These are phyloP conservation scores for Anoplophora glabripennis DNA, from an alignment of 1,140 invertebrate species.

Conservation along the genomic window DNA sequence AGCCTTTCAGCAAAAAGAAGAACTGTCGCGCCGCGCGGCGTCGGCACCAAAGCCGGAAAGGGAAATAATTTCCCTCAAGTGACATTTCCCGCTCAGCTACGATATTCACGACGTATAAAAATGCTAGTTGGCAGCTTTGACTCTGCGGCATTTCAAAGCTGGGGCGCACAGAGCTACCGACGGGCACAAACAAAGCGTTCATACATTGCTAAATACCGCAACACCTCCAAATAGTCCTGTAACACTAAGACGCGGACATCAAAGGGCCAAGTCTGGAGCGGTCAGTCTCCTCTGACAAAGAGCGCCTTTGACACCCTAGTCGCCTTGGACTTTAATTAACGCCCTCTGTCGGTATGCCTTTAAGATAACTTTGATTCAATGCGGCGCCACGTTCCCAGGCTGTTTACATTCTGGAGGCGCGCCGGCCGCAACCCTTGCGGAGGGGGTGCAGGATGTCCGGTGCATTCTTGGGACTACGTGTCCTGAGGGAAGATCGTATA, in stretches of 20 bases:
- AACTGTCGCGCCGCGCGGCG: neutral
- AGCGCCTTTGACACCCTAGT: constrained; percentile 45
- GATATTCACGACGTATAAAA: constrained; percentile 1
- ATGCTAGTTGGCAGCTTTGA: constrained; percentile 6
- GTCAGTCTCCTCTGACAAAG: constrained; percentile 43
- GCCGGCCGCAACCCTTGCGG: neutral
- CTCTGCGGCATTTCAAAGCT: constrained; percentile 16
- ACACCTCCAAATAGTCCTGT: constrained; percentile 44
- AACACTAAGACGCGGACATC: constrained; percentile 48
- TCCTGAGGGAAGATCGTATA: too few species aligned
- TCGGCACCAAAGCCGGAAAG: constrained; percentile 5
- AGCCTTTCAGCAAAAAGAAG: too few species aligned
- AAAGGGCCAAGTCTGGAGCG: constrained; percentile 44
- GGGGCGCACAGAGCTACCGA: constrained; percentile 17
- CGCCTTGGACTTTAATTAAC: constrained; percentile 47
- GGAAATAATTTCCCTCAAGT: constrained; percentile 38
- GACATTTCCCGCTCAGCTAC: constrained; percentile 30
- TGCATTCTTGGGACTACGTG: too few species aligned
- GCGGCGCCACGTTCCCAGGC: constrained; percentile 2
- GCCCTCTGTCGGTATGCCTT: constrained; percentile 42
- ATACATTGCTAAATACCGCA: constrained; percentile 47
- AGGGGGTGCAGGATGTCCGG: neutral
- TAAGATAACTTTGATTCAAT: constrained; percentile 44
- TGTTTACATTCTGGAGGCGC: constrained; percentile 6
- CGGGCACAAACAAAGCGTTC: constrained; percentile 34